These are phyloP conservation scores for Tinea pellionella DNA, from an alignment of 2,888 invertebrate species.

Conservation along the genomic window DNA sequence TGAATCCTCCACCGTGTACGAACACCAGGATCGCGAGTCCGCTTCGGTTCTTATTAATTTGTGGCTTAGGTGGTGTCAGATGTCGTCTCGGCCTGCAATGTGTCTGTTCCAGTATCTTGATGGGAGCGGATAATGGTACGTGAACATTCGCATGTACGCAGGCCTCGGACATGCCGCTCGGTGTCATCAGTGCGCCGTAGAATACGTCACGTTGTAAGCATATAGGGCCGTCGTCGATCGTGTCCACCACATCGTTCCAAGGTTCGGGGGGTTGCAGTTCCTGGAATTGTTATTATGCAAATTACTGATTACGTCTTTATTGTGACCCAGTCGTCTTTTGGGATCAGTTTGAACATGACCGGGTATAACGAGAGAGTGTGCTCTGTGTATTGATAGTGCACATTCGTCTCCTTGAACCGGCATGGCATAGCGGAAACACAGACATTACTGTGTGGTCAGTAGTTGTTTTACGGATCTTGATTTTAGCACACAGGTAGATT, in stretches of 20 bases:
- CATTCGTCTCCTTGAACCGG: no score
- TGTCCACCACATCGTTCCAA: conserved; percentile 63
- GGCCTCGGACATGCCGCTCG: conserved; percentile 36
- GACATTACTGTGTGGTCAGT: no score
- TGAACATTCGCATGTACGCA: conserved; percentile 55
- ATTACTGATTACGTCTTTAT: background rate
- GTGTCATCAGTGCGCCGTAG: conserved; percentile 35
- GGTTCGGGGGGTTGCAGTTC: conserved; percentile 59
- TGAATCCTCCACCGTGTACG: conserved; percentile 57
- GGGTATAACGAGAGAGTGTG: no score
- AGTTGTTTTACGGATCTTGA: no score
- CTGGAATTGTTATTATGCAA: conserved; percentile 32
- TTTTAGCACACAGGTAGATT: no score
- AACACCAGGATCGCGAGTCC: conserved; percentile 49
- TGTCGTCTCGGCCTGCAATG: conserved; percentile 19
- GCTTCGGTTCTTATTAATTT: conserved; percentile 15
- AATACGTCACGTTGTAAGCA: conserved; percentile 71
- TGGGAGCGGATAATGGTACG: conserved; percentile 27
- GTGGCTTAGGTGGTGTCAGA: conserved; percentile 23
- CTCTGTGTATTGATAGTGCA: no score
- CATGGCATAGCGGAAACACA: no score
- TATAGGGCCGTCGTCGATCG: conserved; percentile 66
- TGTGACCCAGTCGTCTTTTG: background rate
- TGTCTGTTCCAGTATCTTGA: background rate
- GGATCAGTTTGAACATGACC: no score